Evolutionary conservation across 2,888 invertebrate genomes (phyloP), one percentile per base, ranked within the genome.

Genomic region (Cataglyphis rosenhaueri): DNA sequence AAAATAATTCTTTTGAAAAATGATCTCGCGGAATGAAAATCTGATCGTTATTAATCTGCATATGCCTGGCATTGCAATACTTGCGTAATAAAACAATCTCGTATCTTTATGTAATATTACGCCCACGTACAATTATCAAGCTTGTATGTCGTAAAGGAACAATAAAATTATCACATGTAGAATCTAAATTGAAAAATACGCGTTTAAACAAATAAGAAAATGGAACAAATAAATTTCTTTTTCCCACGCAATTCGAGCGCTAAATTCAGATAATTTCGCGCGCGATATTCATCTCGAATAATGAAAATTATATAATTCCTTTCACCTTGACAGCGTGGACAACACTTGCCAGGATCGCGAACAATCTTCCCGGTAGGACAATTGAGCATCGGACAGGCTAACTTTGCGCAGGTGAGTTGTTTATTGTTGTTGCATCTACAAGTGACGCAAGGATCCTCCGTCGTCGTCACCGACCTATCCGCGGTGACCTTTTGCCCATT

Each of bases 331-430:
- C 96, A 96, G 81, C 93, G 94, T 0, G 96, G 96, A 93, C 99
- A 99, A 94, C 99, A 99, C 91, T 98, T 97, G 4, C 97, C 98
- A 0, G 96, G 96, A 41, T 96, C 96, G 78, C 96, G 96, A 83
- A 96, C 95, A 91, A 98, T 97, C 87, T 96, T 96, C 15, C 96
- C 95, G 0, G 95, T 94, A 8, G 97, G 96, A 93, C 99, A 99
- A 88, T 98, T 98, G 52, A 99, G 95, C 9, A 98, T 98, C 0
- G 98, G 98, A 91, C 99, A 99, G 0, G 98, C 98, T 84, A 96
- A 96, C 93, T 98, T 98, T 61, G 97, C 96, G 93, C 98, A 98
- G 21, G 97, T 97, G 89, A 98, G 95, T 76, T 96, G 95, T 10
- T 95, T 95, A 89, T 95, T 96, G 88, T 96, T 96, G 88, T 96